Evolutionary conservation across 2,113 vertebrate species (phyloP).

Genomic region (Stigmatopora nigra): DNA sequence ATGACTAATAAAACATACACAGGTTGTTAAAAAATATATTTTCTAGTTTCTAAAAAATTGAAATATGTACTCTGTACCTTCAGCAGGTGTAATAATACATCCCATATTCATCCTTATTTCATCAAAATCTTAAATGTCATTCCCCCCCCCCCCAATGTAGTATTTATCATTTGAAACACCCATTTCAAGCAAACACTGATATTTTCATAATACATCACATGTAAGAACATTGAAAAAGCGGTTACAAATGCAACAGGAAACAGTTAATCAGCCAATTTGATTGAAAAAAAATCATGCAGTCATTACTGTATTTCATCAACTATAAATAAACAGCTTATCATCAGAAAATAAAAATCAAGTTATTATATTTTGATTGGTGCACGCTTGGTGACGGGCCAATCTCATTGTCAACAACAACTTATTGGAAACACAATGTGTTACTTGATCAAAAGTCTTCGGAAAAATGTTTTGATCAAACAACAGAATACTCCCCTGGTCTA

Average conservation of each 20-base stretch:
- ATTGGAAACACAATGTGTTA: no score
- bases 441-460: no score
- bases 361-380: no score
- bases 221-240: neutral
- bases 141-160: neutral
- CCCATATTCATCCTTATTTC: neutral
- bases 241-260: neutral
- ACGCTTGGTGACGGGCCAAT: no score
- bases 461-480: no score
- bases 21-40: constrained; percentile 5
- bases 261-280: neutral
- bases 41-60: constrained; percentile 11
- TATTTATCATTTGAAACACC: neutral
- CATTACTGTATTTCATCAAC: neutral
- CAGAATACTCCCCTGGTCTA: no score
- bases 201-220: neutral
- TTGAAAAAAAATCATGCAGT: neutral
- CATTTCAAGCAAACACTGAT: neutral
- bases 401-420: no score
- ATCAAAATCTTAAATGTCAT: neutral
- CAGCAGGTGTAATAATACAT: neutral
- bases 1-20: constrained; percentile 8
- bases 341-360: no score
- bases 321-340: no score
- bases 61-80: constrained; percentile 43